Percentiles rank a stretch among this genome's conserved stretches.
phyloP scores from a whole-genome alignment of 2,113 vertebrate genomes.

The Melanostigma gelatinosum region DNA sequence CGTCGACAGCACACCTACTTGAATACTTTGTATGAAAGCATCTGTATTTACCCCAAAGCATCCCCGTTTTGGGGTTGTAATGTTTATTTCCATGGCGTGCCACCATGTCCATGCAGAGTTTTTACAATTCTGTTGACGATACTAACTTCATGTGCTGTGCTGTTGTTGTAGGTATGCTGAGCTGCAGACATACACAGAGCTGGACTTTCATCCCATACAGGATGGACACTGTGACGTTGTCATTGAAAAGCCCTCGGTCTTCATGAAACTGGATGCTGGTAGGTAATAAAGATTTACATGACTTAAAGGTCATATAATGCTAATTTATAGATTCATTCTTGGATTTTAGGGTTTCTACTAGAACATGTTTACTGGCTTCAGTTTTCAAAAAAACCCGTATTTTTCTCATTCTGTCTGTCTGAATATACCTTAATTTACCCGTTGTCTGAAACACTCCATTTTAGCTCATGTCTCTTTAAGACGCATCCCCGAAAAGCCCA shows the following conservation, averaged over 20 bases:
- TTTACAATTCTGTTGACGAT: neutral
- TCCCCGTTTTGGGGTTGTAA: neutral
- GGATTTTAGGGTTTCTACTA: no score
- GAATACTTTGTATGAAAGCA: no score
- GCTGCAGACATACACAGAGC: conserved; percentile 88
- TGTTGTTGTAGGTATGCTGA: conserved; percentile 92
- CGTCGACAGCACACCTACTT: no score
- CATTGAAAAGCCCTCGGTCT: conserved; percentile 91
- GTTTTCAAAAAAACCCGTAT: no score
- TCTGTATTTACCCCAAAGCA: no score
- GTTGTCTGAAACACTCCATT: no score
- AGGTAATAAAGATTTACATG: conserved; percentile 20
- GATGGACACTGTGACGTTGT: conserved; percentile 89
- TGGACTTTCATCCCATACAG: conserved; percentile 87
- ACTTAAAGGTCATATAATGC: neutral
- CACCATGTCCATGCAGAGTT: neutral
- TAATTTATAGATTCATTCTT: neutral
- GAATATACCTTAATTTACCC: no score
- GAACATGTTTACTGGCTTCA: no score
- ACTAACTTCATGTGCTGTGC: neutral
- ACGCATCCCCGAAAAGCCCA: no score
- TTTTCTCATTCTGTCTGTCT: no score
- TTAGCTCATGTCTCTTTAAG: no score
- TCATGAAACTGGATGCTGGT: conserved; percentile 99
- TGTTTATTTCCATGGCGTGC: neutral